Evolutionary conservation across 2,797 vertebrate genomes (phyloP).

Genomic region (Lepilemur septentrionalis): DNA sequence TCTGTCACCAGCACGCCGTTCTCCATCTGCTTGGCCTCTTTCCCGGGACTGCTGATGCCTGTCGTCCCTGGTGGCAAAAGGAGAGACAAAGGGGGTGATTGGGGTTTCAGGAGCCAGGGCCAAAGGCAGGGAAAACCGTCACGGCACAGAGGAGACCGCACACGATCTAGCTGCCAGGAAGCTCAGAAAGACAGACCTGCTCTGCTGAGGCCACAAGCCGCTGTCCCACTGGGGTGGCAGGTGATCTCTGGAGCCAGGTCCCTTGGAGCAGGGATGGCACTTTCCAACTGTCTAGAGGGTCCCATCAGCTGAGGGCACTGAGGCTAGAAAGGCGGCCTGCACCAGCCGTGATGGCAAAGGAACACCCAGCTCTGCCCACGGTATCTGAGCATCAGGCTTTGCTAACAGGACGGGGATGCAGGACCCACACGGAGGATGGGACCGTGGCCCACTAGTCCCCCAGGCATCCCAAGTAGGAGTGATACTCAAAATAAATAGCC

Average conservation of each 20-base stretch:
- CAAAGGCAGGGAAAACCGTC: background rate
- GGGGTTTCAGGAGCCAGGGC: background rate
- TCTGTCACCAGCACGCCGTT: constrained; percentile 86
- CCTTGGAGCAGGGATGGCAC: background rate
- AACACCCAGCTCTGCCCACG: rapidly evolving
- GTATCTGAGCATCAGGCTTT: background rate
- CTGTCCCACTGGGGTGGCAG: rapidly evolving
- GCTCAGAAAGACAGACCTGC: background rate
- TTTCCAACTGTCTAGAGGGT: background rate
- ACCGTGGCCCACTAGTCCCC: background rate
- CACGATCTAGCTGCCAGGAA: rapidly evolving
- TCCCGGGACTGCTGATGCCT: constrained; percentile 78
- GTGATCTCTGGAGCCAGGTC: background rate
- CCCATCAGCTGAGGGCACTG: background rate
- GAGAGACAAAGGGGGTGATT: background rate
- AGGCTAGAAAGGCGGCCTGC: background rate
- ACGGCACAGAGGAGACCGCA: rapidly evolving
- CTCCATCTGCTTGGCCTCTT: constrained; percentile 85
- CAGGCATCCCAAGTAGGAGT: background rate
- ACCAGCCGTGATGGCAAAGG: rapidly evolving
- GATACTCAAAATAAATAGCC: background rate
- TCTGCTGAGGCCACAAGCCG: background rate
- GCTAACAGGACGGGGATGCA: background rate
- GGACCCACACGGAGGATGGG: rapidly evolving
- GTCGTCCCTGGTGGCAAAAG: background rate